Base-by-base conservation (phyloP, 1,140 invertebrate species). In the Drosophila athabasca region DNA sequence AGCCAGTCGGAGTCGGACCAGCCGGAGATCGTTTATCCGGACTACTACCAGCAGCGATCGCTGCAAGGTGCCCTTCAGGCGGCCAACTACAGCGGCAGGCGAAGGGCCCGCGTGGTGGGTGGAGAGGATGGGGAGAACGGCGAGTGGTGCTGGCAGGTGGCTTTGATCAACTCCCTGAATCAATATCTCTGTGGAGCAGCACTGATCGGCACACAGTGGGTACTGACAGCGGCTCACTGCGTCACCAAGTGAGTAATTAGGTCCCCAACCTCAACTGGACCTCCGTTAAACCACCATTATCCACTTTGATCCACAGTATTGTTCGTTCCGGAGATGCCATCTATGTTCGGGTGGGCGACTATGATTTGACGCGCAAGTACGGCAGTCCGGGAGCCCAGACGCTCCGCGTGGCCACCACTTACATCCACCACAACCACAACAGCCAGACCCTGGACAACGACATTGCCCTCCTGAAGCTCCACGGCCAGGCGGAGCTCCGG, bases 401-500 rank as follows among this genome's bases (percentile, higher is more conserved):
- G 0, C 92, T 97, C 13, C 93, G 96, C 17, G 96, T 98, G 5
- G 96, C 96, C 22, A 98, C 97, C 13, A 98, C 97, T 0, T 98
- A 98, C 91, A 98, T 98, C 49, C 98, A 99, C 91, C 97, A 98
- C 79, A 98, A 98, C 92, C 98, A 99, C 92, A 98, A 99, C 91
- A 97, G 96, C 69, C 97, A 98, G 92, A 99, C 98, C 0, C 93
- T 99, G 67, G 97, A 99, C 90, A 98, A 99, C 87, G 98, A 99
- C 88, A 98, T 99, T 71, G 98, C 98, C 0, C 91, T 99, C 8
- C 93, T 99, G 6, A 98, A 98, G 91, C 94, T 99, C 6, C 95
- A 97, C 74, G 96, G 96, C 0, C 97, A 98, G 90, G 97, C 96
- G 0, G 96, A 97, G 91, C 93, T 99, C 2, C 96, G 95, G 70